These are phyloP conservation scores for Myrmecobius fasciatus DNA, from an alignment of 2,113 vertebrate species.

Conservation along the genomic window DNA sequence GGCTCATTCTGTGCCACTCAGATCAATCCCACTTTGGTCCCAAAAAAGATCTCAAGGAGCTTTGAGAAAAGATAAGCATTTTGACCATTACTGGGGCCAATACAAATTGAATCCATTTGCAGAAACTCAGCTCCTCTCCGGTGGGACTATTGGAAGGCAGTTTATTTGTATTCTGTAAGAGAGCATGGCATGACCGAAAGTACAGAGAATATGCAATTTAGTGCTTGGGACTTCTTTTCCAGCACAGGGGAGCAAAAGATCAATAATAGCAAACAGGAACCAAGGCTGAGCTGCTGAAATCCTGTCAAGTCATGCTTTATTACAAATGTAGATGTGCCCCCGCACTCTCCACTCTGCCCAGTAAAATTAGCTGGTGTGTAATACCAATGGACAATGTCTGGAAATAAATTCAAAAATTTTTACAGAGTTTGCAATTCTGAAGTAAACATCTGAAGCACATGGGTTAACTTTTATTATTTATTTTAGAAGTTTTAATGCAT, in stretches of 20 bases:
- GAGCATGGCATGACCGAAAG: constrained; percentile 14
- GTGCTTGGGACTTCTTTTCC: not conserved
- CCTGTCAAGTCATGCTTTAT: not conserved
- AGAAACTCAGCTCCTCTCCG: constrained; percentile 39
- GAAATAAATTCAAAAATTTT: constrained; percentile 10
- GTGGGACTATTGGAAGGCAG: constrained; percentile 35
- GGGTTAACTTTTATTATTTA: not conserved
- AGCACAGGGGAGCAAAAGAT: not conserved
- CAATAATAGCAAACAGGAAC: not conserved
- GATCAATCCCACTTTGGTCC: not conserved
- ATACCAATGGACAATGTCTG: not conserved
- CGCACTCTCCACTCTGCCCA: rapidly evolving
- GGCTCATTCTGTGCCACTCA: not conserved
- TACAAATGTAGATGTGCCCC: constrained; percentile 6
- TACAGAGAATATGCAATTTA: constrained; percentile 17
- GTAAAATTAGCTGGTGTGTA: constrained; percentile 39
- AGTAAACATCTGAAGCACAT: not conserved
- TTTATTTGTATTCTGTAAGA: constrained; percentile 51
- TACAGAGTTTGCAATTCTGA: constrained; percentile 36
- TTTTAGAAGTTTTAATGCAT: not conserved
- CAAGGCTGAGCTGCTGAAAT: constrained; percentile 30
- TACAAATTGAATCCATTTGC: constrained; percentile 34
- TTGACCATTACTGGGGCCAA: constrained; percentile 3
- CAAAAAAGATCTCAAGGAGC: not conserved
- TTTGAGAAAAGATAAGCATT: not conserved